Base-by-base conservation (phyloP, 2,888 invertebrate genomes). In the Fragum sueziense region DNA sequence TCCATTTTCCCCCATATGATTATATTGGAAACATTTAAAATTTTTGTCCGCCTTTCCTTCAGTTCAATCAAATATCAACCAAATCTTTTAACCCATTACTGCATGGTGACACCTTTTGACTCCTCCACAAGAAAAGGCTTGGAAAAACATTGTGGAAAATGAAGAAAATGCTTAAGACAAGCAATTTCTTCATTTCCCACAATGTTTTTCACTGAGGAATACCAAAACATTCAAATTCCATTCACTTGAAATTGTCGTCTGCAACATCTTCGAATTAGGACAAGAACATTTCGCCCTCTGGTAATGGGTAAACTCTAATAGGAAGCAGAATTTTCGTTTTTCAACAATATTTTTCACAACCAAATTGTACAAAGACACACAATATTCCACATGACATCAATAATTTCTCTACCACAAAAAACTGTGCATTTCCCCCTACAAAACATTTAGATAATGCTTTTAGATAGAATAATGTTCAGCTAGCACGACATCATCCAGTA, bases 401-500 rank as follows among this genome's bases (percentile, higher is more conserved):
- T 47, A 47, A n/a, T n/a, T n/a, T 9, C 47, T 47, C 20, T 47
- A 14, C 7, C 47, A 47, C 47, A 47, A 47, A 47, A n/a, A 47
- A 47, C 47, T 47, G 20, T 47, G 47, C n/a, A 14, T 47, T 20
- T 4, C 47, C 47, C n/a, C 47, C 47, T 2, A 47, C 14, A 47
- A 14, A 47, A 47, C 47, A 47, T 47, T 47, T 47, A 47, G 47
- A 47, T 47, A 47, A 47, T 47, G 47, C 17, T 47, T 47, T 47
- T 47, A 47, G 4, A 14, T 20, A 22, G 25, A 27, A 27, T 25
- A 57, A 57, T 57, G n/a, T 57, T 57, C 27, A 4, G n/a, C 20
- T 57, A 57, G 57, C 57, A 57, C 27, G 57, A 57, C 57, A 57
- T 57, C 57, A 57, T 3, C 57, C 57, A 57, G 57, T 57, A 25